Percentiles rank a stretch among this genome's conserved stretches.
Evolutionary conservation across 2,888 invertebrate genomes (phyloP).

Genomic region (Synanthedon andrenaeformis): DNA sequence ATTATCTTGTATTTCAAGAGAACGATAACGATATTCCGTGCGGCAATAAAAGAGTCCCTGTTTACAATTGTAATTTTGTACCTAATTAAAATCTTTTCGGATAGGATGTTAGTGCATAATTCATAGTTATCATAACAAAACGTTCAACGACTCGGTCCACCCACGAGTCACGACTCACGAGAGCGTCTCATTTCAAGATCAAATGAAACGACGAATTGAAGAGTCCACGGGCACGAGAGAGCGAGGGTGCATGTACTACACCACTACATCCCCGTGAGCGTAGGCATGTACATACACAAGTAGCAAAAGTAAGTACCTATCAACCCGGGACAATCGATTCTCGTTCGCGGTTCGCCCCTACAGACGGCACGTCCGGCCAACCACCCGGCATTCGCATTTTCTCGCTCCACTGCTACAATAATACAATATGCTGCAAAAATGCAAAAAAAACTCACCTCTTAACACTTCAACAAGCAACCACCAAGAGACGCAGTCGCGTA

Average conservation of each 20-base stretch:
- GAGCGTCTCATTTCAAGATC: conserved; percentile 31
- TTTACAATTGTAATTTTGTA: too few species aligned
- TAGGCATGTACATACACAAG: conserved; percentile 12
- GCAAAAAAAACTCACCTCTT: conserved; percentile 60
- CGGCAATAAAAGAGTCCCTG: too few species aligned
- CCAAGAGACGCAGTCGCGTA: conserved; percentile 54
- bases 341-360: conserved; percentile 44
- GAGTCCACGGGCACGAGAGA: conserved; percentile 22
- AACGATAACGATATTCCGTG: neutral
- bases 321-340: conserved; percentile 55
- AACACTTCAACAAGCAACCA: conserved; percentile 52
- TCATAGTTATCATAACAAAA: conserved; percentile 26
- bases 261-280: conserved; percentile 13
- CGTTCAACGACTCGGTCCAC: conserved; percentile 6
- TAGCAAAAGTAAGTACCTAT: conserved; percentile 2
- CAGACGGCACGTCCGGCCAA: conserved; percentile 26
- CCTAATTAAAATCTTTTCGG: neutral
- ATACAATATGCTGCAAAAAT: conserved; percentile 11
- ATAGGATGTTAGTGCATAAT: conserved; percentile 26
- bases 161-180: conserved; percentile 5
- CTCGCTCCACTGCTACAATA: neutral
- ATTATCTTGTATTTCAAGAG: neutral
- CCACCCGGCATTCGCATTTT: conserved; percentile 17
- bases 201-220: conserved; percentile 34
- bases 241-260: conserved; percentile 33